Evolutionary conservation across 2,113 vertebrate genomes (phyloP).

Genomic region (Pyrgilauda ruficollis): DNA sequence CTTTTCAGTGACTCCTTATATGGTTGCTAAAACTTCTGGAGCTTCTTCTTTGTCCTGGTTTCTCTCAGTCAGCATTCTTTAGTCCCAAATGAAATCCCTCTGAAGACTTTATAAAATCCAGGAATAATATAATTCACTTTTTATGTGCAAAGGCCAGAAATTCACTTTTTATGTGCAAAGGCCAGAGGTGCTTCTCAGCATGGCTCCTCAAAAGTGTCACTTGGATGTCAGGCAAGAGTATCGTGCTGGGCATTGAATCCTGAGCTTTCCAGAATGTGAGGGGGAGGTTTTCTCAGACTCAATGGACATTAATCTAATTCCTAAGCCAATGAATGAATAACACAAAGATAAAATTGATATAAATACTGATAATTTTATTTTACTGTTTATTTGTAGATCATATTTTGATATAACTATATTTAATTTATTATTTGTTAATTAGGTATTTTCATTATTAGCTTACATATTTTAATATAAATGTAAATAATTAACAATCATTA

Average conservation of each 20-base stretch:
- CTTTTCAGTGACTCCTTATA: background rate
- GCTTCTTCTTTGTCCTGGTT: background rate
- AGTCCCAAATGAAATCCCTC: background rate
- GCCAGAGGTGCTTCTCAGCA: background rate
- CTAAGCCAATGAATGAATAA: background rate
- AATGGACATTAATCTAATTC: background rate
- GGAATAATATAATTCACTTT: background rate
- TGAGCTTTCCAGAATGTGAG: background rate
- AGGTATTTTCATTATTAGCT: background rate
- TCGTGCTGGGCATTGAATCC: background rate
- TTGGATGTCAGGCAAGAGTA: background rate
- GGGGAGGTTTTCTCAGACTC: background rate
- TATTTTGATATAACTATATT: background rate
- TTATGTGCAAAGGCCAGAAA: background rate
- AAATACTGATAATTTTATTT: background rate
- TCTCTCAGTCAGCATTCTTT: background rate
- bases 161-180: background rate
- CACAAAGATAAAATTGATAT: background rate
- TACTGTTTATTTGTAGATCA: background rate
- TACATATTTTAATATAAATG: background rate
- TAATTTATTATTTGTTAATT: background rate
- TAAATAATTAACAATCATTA: background rate
- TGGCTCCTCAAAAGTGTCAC: background rate
- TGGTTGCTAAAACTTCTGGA: background rate
- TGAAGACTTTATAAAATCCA: background rate